Evolutionary conservation across 2,888 invertebrate genomes (phyloP).

Genomic region (Torymus tubicola): DNA sequence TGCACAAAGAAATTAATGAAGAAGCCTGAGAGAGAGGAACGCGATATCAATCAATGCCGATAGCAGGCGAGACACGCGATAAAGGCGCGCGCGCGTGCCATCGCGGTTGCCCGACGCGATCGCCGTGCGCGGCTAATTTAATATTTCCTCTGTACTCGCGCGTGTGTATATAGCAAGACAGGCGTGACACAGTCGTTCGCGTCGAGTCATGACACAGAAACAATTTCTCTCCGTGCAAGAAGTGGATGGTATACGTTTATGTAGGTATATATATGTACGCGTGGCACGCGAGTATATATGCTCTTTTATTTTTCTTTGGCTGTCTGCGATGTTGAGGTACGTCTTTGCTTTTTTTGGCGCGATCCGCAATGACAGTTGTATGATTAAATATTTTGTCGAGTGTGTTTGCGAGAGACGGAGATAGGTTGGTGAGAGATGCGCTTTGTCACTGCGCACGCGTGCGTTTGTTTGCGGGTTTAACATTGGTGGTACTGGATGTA

Average conservation of each 20-base stretch:
- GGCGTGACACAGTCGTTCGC: slow-evolving; percentile 67
- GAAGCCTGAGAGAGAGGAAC: neutral
- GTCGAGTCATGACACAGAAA: slow-evolving; percentile 69
- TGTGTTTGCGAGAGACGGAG: neutral
- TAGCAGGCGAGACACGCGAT: neutral
- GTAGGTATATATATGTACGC: neutral
- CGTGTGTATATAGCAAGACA: slow-evolving; percentile 58
- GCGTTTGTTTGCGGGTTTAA: too few species aligned
- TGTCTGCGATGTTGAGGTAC: neutral
- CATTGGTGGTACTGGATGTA: too few species aligned
- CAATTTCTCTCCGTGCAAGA: slow-evolving; percentile 63
- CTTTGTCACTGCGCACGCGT: neutral
- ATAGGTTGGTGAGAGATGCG: neutral
- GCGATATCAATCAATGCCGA: slow-evolving; percentile 36
- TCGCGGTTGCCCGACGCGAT: slow-evolving; percentile 41
- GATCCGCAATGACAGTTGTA: neutral
- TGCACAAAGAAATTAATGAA: slow-evolving; percentile 26
- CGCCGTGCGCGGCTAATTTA: slow-evolving; percentile 65
- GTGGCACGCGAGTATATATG: slow-evolving; percentile 15
- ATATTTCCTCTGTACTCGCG: slow-evolving; percentile 62
- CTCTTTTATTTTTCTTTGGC: neutral
- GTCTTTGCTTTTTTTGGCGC: neutral
- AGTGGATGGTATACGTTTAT: neutral
- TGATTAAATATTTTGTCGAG: slow-evolving; percentile 33
- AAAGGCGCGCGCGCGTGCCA: neutral